Base-by-base conservation (phyloP, 2,797 vertebrate species). In the Tamandua tetradactyla region DNA sequence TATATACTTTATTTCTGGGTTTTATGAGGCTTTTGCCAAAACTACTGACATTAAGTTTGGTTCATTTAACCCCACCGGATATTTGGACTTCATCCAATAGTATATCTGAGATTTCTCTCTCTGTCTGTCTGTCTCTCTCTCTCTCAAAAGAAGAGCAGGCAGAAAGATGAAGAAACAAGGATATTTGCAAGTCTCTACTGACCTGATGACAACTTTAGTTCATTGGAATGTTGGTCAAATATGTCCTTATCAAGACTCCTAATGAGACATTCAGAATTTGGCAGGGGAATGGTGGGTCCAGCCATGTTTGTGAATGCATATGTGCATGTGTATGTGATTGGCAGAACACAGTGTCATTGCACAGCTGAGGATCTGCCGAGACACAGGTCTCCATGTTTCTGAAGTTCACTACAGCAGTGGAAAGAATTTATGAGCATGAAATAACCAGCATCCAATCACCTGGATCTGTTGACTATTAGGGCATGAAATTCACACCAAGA, bases 261-360 rank as follows among this genome's bases (percentile, higher is more conserved):
- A 10, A 15, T 27, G 20, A 59, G 49, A 66, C 10, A 66, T 6
- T 74, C 23, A 52, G 37, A 22, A 37, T 25, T 40, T 11, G 15
- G 7, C 35, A 0, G 69, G 30, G n/a, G 40, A 42, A 59, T 17
- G 0, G 6, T 11, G 40, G 52, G n/a, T 5, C n/a, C 22, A 10
- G 7, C 76, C 69, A 27, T 7, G 2, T 5, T 18, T 0, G 3
- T 27, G 1, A 1, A 3, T 2, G 3, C 30, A 17, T 13, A 62
- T 2, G 0, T 3, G 23, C 12, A 6, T 0, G 1, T 1, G 20
- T 4, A 17, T 10, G 27, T 8, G 27, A 74, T 32, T 25, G 30
- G 40, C 44, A 66, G 49, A 79, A 25, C 25, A 4, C 40, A 61
- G 20, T 15, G 5, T 12, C 11, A 5, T 3, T 12, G 0, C 37